These are phyloP conservation scores for Tenthredo notha DNA, from an alignment of 2,888 invertebrate genomes.

Conservation along the genomic window DNA sequence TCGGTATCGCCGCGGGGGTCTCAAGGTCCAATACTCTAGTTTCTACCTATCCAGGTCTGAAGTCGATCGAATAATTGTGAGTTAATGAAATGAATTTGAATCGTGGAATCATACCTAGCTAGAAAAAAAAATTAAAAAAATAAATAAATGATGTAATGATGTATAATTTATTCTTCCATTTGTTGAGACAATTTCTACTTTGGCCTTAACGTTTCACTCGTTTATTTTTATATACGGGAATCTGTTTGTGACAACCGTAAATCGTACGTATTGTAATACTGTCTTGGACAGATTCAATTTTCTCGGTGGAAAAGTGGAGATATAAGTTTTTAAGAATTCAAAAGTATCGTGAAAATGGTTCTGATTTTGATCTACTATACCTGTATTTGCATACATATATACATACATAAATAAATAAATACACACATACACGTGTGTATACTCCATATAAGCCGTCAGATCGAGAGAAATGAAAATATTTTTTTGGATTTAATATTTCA, in stretches of 20 bases:
- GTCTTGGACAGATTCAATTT: constrained; percentile 45
- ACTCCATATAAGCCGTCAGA: background rate
- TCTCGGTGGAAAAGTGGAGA: background rate
- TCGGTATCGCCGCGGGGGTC: background rate
- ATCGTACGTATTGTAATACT: constrained; percentile 31
- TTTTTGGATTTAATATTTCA: background rate
- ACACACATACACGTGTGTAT: background rate
- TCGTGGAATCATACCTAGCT: too few relatives aligned
- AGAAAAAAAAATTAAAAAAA: too few relatives aligned
- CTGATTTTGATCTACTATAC: background rate
- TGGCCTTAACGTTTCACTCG: background rate
- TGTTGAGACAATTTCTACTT: background rate
- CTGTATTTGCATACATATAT: background rate
- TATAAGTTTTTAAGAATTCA: constrained; percentile 27
- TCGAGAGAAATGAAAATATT: constrained; percentile 9
- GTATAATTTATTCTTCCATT: background rate
- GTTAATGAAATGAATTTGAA: background rate
- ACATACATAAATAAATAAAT: background rate
- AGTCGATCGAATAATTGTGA: background rate
- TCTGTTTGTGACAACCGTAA: constrained; percentile 14
- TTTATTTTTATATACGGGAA: background rate
- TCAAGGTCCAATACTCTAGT: constrained; percentile 1
- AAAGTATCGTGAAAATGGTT: constrained; percentile 28
- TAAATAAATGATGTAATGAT: background rate
- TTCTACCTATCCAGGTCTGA: background rate